Evolutionary conservation across 2,113 vertebrate species (phyloP).

Genomic region (Chamaea fasciata): DNA sequence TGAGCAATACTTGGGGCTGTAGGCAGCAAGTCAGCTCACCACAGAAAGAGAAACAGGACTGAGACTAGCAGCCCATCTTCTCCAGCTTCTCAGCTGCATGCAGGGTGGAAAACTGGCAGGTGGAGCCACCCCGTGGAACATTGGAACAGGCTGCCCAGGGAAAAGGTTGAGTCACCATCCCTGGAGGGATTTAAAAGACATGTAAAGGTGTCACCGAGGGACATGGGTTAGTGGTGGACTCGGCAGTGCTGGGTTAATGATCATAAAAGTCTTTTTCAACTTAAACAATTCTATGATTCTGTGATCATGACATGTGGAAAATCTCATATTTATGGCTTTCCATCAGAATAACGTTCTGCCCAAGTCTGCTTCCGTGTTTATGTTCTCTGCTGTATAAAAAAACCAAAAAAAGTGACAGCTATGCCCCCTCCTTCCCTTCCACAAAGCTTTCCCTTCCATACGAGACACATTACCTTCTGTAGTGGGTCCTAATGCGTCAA

Average conservation of each 20-base stretch:
- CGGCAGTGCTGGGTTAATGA: neutral
- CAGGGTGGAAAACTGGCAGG: neutral
- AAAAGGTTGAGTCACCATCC: neutral
- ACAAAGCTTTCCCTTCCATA: neutral
- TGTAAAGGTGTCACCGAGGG: neutral
- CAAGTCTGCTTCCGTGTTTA: neutral
- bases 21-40: neutral
- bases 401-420: neutral
- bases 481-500: slow-evolving; percentile 17
- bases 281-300: neutral
- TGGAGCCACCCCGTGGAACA: neutral
- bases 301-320: neutral
- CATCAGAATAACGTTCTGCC: neutral
- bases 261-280: neutral
- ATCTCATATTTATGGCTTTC: neutral
- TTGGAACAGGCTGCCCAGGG: neutral
- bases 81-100: neutral
- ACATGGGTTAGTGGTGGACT: neutral
- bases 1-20: neutral
- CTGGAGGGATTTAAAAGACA: neutral
- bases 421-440: neutral
- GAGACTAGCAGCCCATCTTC: neutral
- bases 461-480: slow-evolving; percentile 62
- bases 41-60: neutral
- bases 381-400: neutral